phyloP scores from a whole-genome alignment of 2,888 invertebrate species.

The Rugalucina vietnamica region DNA sequence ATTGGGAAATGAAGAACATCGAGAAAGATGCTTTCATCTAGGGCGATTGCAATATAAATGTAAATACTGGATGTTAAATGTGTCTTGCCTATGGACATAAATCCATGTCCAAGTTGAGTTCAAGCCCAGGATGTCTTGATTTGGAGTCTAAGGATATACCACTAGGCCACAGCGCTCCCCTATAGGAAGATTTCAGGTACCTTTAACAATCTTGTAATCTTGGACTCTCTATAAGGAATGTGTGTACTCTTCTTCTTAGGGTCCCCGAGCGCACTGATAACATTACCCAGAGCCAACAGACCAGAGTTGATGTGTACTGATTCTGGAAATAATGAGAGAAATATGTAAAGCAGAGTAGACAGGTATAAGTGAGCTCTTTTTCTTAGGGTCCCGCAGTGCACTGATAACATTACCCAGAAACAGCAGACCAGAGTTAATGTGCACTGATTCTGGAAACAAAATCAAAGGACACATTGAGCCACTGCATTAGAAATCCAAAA shows the following conservation, averaged over 20 bases:
- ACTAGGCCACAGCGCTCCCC: no score
- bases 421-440: constrained; percentile 84
- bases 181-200: no score
- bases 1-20: no score
- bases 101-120: no score
- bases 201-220: constrained; percentile 83
- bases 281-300: constrained; percentile 83
- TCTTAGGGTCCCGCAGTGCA: constrained; percentile 82
- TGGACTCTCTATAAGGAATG: constrained; percentile 84
- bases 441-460: constrained; percentile 84
- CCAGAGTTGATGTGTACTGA: constrained; percentile 84
- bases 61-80: no score
- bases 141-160: no score
- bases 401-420: constrained; percentile 84
- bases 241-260: constrained; percentile 82
- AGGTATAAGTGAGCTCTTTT: constrained; percentile 80
- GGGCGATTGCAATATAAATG: no score
- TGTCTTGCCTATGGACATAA: no score
- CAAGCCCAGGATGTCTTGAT: no score
- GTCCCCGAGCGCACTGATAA: constrained; percentile 83
- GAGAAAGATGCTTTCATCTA: no score
- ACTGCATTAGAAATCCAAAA: no score
- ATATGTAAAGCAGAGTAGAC: neutral
- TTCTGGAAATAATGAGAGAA: constrained; percentile 73
- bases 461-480: no score